Evolutionary conservation across 2,797 vertebrate species (phyloP).

Genomic region (Avahi laniger): DNA sequence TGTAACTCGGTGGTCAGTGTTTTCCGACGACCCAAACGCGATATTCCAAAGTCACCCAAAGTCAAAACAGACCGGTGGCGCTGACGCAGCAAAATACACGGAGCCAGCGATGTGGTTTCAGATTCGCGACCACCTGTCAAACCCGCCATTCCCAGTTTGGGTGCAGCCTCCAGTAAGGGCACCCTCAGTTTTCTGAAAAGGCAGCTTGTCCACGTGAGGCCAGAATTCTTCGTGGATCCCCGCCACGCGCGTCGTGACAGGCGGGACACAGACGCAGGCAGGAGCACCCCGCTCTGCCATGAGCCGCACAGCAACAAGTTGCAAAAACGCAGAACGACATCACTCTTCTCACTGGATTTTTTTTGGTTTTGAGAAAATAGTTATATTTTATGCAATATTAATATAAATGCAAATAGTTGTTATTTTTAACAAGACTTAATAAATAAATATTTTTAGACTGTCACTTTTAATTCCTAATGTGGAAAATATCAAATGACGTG

Average conservation of each 20-base stretch:
- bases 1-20: background rate
- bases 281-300: background rate
- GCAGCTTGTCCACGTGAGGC: background rate
- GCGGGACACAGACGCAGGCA: background rate
- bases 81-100: accelerated
- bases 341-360: background rate
- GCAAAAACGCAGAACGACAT: background rate
- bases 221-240: background rate
- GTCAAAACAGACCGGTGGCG: accelerated
- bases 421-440: background rate
- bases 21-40: background rate
- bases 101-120: accelerated
- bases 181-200: background rate
- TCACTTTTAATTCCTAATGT: background rate
- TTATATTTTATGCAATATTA: background rate
- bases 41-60: accelerated
- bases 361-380: background rate
- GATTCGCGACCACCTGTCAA: too few species aligned
- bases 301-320: background rate
- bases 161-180: accelerated
- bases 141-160: accelerated
- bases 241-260: background rate
- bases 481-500: background rate
- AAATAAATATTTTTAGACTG: background rate
- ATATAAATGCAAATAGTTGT: background rate